A percentile compares a stretch with the other conserved stretches of the same genome.
phyloP scores from a whole-genome alignment of 2,797 vertebrate genomes.

The Sebastes hopkinsi region DNA sequence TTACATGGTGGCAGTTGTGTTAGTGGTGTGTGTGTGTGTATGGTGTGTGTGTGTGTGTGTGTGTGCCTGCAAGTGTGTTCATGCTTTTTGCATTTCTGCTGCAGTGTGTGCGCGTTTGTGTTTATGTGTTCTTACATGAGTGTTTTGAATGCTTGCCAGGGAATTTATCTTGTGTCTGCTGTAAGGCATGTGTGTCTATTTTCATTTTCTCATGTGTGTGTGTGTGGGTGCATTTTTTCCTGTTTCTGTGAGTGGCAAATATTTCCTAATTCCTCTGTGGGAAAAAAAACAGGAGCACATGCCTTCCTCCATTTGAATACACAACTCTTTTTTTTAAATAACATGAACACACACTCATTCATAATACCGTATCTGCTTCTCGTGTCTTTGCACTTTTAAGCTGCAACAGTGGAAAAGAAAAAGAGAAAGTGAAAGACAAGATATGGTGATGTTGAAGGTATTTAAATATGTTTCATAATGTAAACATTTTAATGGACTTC shows the following conservation, averaged over 20 bases:
- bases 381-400: not conserved
- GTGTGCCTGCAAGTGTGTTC: conserved; percentile 28
- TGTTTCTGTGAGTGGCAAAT: conserved; percentile 49
- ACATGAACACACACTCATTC: conserved; percentile 2
- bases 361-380: conserved; percentile 4
- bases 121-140: conserved; percentile 57
- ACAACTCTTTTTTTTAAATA: conserved; percentile 3
- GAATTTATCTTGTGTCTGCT: conserved; percentile 67
- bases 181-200: conserved; percentile 57
- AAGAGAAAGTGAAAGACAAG: not conserved
- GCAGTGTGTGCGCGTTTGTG: conserved; percentile 14
- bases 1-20: conserved; percentile 76
- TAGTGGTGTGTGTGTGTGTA: conserved; percentile 60
- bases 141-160: conserved; percentile 68
- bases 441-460: not conserved
- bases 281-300: not conserved
- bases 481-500: not conserved
- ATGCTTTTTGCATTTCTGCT: conserved; percentile 3
- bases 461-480: not conserved
- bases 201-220: conserved; percentile 43
- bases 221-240: conserved; percentile 16
- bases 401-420: not conserved
- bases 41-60: conserved; percentile 49
- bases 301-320: conserved; percentile 25
- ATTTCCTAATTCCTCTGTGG: conserved; percentile 45